Base-by-base conservation (phyloP, 2,888 invertebrate species). In the Coleophora flavipennella region DNA sequence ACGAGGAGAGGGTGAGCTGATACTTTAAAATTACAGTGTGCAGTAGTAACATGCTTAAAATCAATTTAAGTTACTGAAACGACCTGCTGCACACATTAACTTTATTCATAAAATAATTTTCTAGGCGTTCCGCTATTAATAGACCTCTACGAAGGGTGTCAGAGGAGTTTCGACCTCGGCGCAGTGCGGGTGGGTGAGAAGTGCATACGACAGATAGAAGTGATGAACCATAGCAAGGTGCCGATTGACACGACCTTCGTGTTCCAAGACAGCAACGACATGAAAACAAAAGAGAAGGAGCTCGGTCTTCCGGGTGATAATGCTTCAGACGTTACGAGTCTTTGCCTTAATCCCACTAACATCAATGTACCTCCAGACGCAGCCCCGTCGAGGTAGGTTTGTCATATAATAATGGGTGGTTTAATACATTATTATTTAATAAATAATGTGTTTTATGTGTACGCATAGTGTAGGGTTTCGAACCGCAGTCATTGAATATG, bases 171-270 rank as follows among this genome's bases (percentile, higher is more conserved):
- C 38, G 67, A 79, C 44, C 53, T 84, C 33, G 84, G 84, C 8
- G 69, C 76, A 8, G 79, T 83, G 0, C 79, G 68, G 62, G 70
- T 88, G 0, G 87, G 88, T 1, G 80, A 86, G 43, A 77, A 69
- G 31, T 74, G 79, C 11, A 67, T 78, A 11, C 85, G 84, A 38
- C 78, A 78, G 39, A 79, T 90, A 37, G 78, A 83, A 44, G 85
- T 90, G n/a, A 70, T 87, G 53, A 90, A 90, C 52, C 79, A 86
- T 41, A 86, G 87, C 41, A 77, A 83, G 51, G 81, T 85, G 31
- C 55, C 83, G 2, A 75, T 89, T n/a, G 75, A 83, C n/a, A 78
- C 88, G 0, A 65, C 57, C 35, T 86, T 88, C 43, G 76, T 84
- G 53, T 72, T 89, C 35, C 71, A 74, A 20, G 20, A 20, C 20